Conservation (phyloP, 1,140 invertebrate genomes). For the Habropoda laboriosa region DNA sequence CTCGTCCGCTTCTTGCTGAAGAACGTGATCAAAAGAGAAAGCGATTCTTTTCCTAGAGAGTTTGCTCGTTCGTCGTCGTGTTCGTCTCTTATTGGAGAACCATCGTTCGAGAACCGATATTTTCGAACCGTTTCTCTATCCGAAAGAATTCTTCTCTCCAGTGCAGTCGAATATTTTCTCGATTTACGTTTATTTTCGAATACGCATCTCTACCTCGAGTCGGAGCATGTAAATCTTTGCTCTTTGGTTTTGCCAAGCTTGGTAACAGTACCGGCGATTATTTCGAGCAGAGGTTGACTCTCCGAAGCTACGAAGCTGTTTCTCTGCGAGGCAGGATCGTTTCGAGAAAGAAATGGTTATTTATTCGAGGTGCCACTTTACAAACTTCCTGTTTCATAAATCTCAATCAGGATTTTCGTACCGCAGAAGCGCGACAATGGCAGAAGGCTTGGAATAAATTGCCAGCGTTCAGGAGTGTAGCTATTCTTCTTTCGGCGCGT, state of each 20-base stretch:
- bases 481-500: background rate
- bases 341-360: background rate
- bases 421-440: background rate
- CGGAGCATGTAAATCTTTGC: background rate
- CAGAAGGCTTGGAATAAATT: background rate
- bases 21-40: conserved; percentile 49
- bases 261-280: conserved; percentile 74
- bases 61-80: background rate
- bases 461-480: too few relatives aligned
- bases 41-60: conserved; percentile 40
- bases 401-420: background rate
- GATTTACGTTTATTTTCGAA: too few relatives aligned
- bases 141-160: background rate
- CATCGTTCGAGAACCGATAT: background rate
- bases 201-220: too few relatives aligned
- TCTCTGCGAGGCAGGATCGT: too few relatives aligned
- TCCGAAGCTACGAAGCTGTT: background rate
- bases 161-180: too few relatives aligned
- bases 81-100: background rate
- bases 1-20: conserved; percentile 16
- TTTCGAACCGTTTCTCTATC: background rate
- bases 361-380: too few relatives aligned
- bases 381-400: background rate
- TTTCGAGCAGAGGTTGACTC: conserved; percentile 69
- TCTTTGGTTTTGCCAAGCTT: background rate